phyloP scores from a whole-genome alignment of 2,797 vertebrate species.

The Pitangus sulphuratus region DNA sequence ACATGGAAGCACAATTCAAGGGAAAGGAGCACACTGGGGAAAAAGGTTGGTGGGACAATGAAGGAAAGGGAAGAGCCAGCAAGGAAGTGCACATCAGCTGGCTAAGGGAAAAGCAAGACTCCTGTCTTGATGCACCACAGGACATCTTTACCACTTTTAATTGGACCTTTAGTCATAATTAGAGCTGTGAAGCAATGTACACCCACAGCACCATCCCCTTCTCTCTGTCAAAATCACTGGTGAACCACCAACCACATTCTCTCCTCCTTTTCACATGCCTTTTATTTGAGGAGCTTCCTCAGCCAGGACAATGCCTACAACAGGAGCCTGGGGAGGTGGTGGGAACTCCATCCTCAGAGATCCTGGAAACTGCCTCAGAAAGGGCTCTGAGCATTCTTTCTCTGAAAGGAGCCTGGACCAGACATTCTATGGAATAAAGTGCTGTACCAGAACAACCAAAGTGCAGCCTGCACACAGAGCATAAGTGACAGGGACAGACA shows the following conservation, averaged over 20 bases:
- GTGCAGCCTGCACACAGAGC: background rate
- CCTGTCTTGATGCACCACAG: background rate
- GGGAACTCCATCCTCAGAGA: background rate
- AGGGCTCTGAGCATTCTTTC: background rate
- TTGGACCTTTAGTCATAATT: background rate
- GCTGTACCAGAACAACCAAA: background rate
- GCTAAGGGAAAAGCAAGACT: background rate
- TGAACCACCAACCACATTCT: background rate
- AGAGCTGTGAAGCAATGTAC: background rate
- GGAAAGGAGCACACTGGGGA: background rate
- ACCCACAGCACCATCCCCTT: background rate
- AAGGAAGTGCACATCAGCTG: background rate
- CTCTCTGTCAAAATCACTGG: background rate
- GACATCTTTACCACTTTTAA: background rate
- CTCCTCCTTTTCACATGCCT: background rate
- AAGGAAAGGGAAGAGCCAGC: background rate
- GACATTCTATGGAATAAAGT: background rate
- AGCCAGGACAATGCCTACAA: background rate
- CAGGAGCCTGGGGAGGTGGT: background rate
- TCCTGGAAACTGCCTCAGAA: background rate
- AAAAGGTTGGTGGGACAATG: accelerated
- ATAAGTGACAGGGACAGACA: background rate
- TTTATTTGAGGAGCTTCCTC: background rate
- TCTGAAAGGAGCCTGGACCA: background rate
- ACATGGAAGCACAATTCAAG: background rate